Percentiles rank a stretch among this genome's conserved stretches.
Evolutionary conservation across 1,140 invertebrate species (phyloP).

Genomic region (Eufriesea mexicana): DNA sequence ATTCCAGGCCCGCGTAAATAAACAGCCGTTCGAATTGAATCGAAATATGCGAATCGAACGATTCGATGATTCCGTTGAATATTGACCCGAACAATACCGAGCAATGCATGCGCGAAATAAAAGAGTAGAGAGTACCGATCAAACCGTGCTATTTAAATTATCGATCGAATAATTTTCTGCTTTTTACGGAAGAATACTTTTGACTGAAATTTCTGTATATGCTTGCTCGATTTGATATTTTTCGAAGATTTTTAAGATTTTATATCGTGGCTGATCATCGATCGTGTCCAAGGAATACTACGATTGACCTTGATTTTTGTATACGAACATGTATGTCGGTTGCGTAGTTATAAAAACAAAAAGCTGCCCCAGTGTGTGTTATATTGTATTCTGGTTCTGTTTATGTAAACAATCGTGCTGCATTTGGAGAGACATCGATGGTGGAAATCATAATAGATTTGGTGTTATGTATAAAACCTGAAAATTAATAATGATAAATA

Average conservation of each 20-base stretch:
- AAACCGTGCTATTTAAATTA: background rate
- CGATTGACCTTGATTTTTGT: conserved; percentile 28
- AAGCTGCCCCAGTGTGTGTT: background rate
- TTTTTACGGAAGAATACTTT: background rate
- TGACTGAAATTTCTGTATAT: background rate
- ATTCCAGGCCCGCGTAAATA: background rate
- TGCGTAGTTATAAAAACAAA: conserved; percentile 29
- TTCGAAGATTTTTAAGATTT: background rate
- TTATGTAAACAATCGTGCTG: too few species aligned
- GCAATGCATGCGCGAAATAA: background rate
- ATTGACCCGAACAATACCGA: background rate
- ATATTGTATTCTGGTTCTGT: too few species aligned
- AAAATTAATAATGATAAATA: too few species aligned
- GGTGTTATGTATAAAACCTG: too few species aligned
- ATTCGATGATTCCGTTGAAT: background rate
- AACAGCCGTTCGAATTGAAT: background rate
- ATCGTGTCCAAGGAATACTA: conserved; percentile 4
- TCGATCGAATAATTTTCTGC: background rate
- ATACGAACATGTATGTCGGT: background rate
- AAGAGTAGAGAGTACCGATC: background rate
- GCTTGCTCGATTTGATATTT: conserved; percentile 6
- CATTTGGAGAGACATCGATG: too few species aligned
- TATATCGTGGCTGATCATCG: conserved; percentile 44
- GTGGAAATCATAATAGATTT: too few species aligned
- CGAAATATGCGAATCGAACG: too few species aligned